Base-by-base conservation (phyloP, 2,113 vertebrate genomes). In the Thalassoma bifasciatum region DNA sequence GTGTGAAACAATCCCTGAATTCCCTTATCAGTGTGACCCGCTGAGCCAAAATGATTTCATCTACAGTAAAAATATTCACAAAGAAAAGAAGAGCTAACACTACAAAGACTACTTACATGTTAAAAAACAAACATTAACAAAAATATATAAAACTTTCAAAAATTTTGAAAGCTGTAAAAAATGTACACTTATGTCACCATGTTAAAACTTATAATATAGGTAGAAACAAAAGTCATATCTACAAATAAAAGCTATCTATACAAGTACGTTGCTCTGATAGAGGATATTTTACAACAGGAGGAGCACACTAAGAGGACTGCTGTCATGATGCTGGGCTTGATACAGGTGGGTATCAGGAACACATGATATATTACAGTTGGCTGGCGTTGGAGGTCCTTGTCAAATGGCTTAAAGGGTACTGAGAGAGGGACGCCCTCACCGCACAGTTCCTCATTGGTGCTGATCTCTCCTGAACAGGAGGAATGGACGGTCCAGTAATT, bases 51-150 rank as follows among this genome's bases (percentile, higher is more conserved):
- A 75, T 52, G 42, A 75, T 67, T n/a, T 62, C 16, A 70, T 19
- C 75, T 84, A 74, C 22, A 19, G 79, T 72, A 52, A n/a, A 83
- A 72, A 84, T 66, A 70, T 71, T 66, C 64, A 80, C 54, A 59
- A 52, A 65, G 50, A 72, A 59, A 52, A 65, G 50, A 72, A 46
- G 5, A 52, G 11, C 82, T 85, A 83, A 10, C 9, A 4, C 88
- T 88, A 85, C 50, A 62, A 73, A 75, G 65, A 9, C 76, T 75
- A 88, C 67, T 30, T 52, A 74, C 40, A 81, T 80, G 59, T 89
- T 91, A 93, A 77, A 93, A 94, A 93, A 93, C 84, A 90, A 77
- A 85, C 80, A 87, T 91, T 85, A 89, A 90, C 70, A 92, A 94
- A 92, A 88, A 91, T 86, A 85, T 92, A 92, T 86, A 92, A 92